These are phyloP conservation scores for Drosophila pseudotalamancana DNA, from an alignment of 2,888 invertebrate genomes.

Conservation along the genomic window DNA sequence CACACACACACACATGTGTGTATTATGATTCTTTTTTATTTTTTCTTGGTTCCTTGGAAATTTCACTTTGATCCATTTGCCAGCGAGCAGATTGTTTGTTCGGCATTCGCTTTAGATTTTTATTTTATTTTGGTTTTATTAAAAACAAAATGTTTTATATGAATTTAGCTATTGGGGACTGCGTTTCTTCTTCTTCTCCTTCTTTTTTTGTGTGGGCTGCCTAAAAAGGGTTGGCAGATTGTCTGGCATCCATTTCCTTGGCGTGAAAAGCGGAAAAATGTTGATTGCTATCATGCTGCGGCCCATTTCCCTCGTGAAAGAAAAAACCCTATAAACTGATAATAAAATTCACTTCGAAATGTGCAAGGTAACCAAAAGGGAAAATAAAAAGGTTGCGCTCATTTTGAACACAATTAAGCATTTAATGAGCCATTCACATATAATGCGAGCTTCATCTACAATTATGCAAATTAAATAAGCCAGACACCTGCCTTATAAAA, in stretches of 20 bases:
- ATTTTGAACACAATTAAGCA: constrained; percentile 46
- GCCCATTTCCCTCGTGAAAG: constrained; percentile 34
- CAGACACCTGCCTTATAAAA: not conserved
- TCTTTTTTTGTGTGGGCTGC: not conserved
- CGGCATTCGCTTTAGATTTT: constrained; percentile 42
- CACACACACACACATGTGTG: constrained; percentile 20
- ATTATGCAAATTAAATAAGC: constrained; percentile 4
- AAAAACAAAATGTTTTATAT: constrained; percentile 76
- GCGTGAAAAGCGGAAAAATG: constrained; percentile 22
- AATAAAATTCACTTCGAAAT: constrained; percentile 15
- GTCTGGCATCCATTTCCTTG: constrained; percentile 37
- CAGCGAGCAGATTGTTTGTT: constrained; percentile 54
- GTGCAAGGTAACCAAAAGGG: constrained; percentile 23
- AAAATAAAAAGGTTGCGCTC: not conserved
- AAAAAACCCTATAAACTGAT: constrained; percentile 30
- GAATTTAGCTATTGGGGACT: constrained; percentile 35
- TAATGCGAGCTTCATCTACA: constrained; percentile 12
- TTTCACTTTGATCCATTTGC: constrained; percentile 76
- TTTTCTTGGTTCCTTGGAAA: constrained; percentile 38
- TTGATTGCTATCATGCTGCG: constrained; percentile 37
- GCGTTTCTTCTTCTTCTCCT: constrained; percentile 34
- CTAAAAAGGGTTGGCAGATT: constrained; percentile 25
- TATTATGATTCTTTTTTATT: constrained; percentile 34
- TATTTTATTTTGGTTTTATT: constrained; percentile 58
- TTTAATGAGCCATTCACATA: constrained; percentile 29